These are phyloP conservation scores for Apolygus lucorum DNA, from an alignment of 1,140 invertebrate genomes.

Conservation along the genomic window DNA sequence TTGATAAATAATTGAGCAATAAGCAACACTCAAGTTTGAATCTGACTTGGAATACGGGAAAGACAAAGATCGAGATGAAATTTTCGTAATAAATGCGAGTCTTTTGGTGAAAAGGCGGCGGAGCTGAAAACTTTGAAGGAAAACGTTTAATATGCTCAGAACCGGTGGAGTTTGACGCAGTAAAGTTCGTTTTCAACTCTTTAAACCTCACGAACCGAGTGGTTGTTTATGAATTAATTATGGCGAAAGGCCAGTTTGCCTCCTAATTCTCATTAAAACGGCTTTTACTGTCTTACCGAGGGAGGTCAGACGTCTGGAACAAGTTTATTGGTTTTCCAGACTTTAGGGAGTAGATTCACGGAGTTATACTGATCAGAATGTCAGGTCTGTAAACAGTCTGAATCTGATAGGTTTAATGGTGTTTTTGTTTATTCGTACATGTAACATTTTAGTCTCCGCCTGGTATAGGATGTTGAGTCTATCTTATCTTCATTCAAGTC, in stretches of 20 bases:
- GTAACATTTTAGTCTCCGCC: too few relatives aligned
- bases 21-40: background rate
- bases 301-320: background rate
- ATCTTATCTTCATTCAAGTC: too few relatives aligned
- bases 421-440: too few relatives aligned
- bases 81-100: background rate
- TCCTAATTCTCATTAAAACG: background rate
- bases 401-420: too few relatives aligned
- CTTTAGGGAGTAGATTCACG: too few relatives aligned
- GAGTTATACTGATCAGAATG: background rate
- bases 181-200: background rate
- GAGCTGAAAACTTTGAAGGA: background rate
- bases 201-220: background rate
- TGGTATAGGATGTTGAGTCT: too few relatives aligned
- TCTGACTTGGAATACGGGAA: background rate
- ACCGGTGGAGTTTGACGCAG: background rate
- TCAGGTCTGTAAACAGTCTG: background rate
- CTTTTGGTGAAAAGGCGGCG: background rate
- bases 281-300: background rate
- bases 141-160: background rate
- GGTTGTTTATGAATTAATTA: background rate
- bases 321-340: too few relatives aligned
- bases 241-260: background rate
- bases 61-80: background rate
- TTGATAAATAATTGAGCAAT: background rate